Percentiles rank a stretch among this genome's conserved stretches.
Evolutionary conservation across 2,888 invertebrate genomes (phyloP).

Genomic region (Platycheirus albimanus): DNA sequence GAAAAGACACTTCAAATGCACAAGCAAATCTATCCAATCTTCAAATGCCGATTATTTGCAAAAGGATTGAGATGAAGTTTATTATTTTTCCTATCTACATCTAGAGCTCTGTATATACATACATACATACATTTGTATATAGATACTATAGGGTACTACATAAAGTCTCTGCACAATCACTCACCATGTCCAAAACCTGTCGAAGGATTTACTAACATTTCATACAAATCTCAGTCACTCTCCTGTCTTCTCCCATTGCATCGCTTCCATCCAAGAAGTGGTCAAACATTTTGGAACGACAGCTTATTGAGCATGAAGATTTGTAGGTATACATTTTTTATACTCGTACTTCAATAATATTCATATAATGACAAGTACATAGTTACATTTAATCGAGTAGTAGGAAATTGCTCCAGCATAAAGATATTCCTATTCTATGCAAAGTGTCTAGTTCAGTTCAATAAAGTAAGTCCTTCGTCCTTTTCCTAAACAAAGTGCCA

Average conservation of each 20-base stretch:
- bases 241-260: no score
- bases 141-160: no score
- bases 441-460: not conserved
- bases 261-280: conserved; percentile 40
- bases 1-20: conserved; percentile 50
- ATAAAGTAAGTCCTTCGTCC: not conserved
- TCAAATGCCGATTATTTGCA: conserved; percentile 61
- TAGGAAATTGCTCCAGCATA: conserved; percentile 12
- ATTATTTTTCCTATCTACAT: no score
- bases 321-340: conserved; percentile 24
- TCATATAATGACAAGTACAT: conserved; percentile 65
- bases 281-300: conserved; percentile 55
- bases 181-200: conserved; percentile 34
- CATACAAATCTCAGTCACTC: conserved; percentile 20
- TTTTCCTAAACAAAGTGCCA: not conserved
- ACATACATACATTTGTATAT: no score
- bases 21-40: conserved; percentile 68
- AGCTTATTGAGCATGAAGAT: conserved; percentile 29
- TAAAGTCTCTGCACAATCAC: no score
- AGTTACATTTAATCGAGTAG: conserved; percentile 56
- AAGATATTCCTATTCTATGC: not conserved
- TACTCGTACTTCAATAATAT: conserved; percentile 41
- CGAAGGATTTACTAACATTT: conserved; percentile 21
- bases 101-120: no score
- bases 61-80: conserved; percentile 46